Evolutionary conservation across 2,888 invertebrate genomes (phyloP).

Genomic region (Masnerella sp.): DNA sequence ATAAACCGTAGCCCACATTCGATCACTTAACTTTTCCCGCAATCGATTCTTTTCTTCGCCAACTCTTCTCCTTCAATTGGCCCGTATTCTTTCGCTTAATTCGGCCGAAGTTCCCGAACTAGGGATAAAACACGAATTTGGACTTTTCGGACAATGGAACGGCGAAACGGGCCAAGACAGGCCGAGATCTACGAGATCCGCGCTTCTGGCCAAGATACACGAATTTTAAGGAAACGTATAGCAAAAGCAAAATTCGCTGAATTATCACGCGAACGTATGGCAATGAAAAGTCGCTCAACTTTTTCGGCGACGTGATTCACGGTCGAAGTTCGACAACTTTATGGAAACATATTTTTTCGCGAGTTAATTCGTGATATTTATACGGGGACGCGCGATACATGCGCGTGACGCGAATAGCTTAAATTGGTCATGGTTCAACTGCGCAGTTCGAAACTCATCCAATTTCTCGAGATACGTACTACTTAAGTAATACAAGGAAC

Average conservation of each 20-base stretch:
- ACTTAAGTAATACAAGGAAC: slow-evolving; percentile 69
- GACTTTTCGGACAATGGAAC: slow-evolving; percentile 62
- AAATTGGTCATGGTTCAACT: slow-evolving; percentile 69
- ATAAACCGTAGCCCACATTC: slow-evolving; percentile 71
- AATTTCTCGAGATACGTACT: slow-evolving; percentile 66
- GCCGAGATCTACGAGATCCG: slow-evolving; percentile 61
- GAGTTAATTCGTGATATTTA: slow-evolving; percentile 18
- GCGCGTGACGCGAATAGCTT: slow-evolving; percentile 59
- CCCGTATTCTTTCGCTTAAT: slow-evolving; percentile 28
- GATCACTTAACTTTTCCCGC: slow-evolving; percentile 49
- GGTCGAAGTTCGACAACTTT: slow-evolving; percentile 4
- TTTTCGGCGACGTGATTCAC: slow-evolving; percentile 1
- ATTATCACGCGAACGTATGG: slow-evolving; percentile 31
- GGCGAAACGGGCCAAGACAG: slow-evolving; percentile 57
- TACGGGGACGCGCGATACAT: slow-evolving; percentile 25
- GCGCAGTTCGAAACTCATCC: slow-evolving; percentile 68
- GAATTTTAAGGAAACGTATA: slow-evolving; percentile 61
- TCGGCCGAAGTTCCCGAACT: slow-evolving; percentile 61
- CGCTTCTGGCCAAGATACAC: slow-evolving; percentile 48
- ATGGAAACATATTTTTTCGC: slow-evolving; percentile 5
- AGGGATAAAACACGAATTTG: slow-evolving; percentile 69
- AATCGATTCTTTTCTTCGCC: slow-evolving; percentile 29
- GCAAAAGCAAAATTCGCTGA: slow-evolving; percentile 61
- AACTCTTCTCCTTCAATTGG: slow-evolving; percentile 30
- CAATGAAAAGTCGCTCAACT: slow-evolving; percentile 2